A percentile compares a stretch with the other conserved stretches of the same genome.
Conservation (phyloP, 1,140 invertebrate species). For the Bathynomus jamesi region DNA sequence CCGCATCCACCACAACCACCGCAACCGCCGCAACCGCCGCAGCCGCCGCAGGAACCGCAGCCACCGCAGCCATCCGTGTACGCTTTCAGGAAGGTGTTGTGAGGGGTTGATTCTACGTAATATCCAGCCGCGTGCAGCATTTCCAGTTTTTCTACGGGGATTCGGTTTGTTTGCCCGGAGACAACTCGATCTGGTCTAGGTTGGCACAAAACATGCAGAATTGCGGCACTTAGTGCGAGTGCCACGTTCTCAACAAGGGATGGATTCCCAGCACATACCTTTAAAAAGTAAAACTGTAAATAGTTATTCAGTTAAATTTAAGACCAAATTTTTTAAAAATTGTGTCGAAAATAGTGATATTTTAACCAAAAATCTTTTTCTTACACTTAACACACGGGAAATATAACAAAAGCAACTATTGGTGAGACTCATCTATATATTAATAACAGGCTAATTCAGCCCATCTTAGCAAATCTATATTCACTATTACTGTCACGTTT, state of each 20-base stretch:
- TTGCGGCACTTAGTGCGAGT: constrained; percentile 22
- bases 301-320: not conserved
- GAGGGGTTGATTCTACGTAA: constrained; percentile 22
- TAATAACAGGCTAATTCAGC: too few relatives aligned
- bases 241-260: constrained; percentile 28
- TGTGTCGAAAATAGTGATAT: not conserved
- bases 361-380: not conserved
- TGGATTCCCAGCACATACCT: constrained; percentile 26
- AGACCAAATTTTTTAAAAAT: not conserved
- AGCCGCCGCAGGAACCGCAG: constrained; percentile 28
- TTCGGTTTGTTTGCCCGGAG: constrained; percentile 25
- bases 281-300: not conserved
- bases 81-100: constrained; percentile 28
- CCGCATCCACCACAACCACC: constrained; percentile 29
- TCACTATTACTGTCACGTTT: too few relatives aligned
- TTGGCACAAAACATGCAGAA: constrained; percentile 29
- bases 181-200: constrained; percentile 27
- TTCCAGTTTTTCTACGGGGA: constrained; percentile 28
- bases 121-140: constrained; percentile 22
- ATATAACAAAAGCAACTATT: too few relatives aligned
- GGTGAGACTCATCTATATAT: too few relatives aligned
- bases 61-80: constrained; percentile 24
- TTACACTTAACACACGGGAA: too few relatives aligned
- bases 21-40: constrained; percentile 26
- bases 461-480: too few relatives aligned